These are phyloP conservation scores for Dryobota labecula DNA, from an alignment of 2,888 invertebrate genomes.

Conservation along the genomic window DNA sequence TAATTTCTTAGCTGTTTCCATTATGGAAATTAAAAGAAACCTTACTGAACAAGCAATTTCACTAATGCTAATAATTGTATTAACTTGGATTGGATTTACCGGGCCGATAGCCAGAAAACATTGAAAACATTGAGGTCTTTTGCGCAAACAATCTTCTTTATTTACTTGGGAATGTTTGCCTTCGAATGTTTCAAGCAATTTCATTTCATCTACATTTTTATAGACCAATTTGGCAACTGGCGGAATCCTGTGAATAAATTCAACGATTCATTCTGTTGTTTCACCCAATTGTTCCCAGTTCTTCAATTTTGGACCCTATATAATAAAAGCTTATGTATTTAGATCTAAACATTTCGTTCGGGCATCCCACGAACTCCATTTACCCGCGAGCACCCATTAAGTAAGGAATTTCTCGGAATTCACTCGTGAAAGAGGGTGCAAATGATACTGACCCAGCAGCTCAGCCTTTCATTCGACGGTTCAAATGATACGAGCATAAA, in stretches of 20 bases:
- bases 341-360: conserved; percentile 55
- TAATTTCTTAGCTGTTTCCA: conserved; percentile 33
- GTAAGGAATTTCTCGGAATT: conserved; percentile 49
- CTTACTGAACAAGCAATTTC: conserved; percentile 44
- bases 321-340: conserved; percentile 59
- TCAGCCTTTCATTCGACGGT: conserved; percentile 29
- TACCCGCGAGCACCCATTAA: conserved; percentile 52
- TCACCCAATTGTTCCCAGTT: conserved; percentile 29
- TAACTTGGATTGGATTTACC: conserved; percentile 31
- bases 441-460: conserved; percentile 54
- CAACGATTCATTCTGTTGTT: conserved; percentile 29
- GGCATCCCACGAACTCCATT: conserved; percentile 41
- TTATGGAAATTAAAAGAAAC: conserved; percentile 49
- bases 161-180: background rate
- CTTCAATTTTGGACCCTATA: conserved; percentile 46
- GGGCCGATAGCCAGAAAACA: conserved; percentile 16
- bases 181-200: conserved; percentile 12
- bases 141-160: conserved; percentile 33
- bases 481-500: conserved; percentile 35
- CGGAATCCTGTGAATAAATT: conserved; percentile 26
- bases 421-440: conserved; percentile 57
- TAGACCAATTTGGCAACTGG: conserved; percentile 34
- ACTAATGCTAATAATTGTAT: conserved; percentile 47
- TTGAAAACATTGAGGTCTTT: conserved; percentile 20
- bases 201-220: conserved; percentile 28